A percentile compares a stretch with the other conserved stretches of the same genome.
These are phyloP conservation scores for Drosophila merina DNA, from an alignment of 2,888 invertebrate genomes.

Conservation along the genomic window DNA sequence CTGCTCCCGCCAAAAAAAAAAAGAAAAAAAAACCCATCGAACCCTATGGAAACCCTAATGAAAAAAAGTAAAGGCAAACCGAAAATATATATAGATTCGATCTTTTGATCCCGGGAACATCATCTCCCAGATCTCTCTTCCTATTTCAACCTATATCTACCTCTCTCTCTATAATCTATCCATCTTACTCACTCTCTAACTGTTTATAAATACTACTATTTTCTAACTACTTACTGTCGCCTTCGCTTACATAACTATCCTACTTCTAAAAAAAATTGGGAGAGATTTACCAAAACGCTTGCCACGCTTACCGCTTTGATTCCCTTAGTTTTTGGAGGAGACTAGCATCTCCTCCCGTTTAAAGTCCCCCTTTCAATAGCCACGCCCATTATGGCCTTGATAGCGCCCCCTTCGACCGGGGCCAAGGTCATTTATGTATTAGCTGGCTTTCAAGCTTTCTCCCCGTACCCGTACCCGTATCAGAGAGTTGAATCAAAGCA, in stretches of 20 bases:
- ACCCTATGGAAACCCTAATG: not conserved
- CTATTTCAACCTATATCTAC: conserved; percentile 18
- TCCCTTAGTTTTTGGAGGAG: conserved; percentile 6
- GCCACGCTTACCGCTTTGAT: conserved; percentile 36
- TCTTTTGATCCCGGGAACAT: conserved; percentile 27
- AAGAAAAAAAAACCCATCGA: conserved; percentile 29
- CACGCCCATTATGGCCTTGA: conserved; percentile 11
- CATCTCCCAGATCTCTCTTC: conserved; percentile 12
- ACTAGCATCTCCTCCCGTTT: not conserved
- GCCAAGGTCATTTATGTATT: conserved; percentile 4
- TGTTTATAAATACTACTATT: conserved; percentile 6
- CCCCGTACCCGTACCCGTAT: not conserved
- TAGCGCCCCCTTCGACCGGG: conserved; percentile 19
- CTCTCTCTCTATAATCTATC: conserved; percentile 9
- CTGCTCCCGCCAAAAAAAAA: conserved; percentile 36
- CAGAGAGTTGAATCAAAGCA: conserved; percentile 11
- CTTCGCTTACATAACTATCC: conserved; percentile 11
- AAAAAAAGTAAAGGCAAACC: conserved; percentile 25
- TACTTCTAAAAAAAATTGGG: conserved; percentile 2
- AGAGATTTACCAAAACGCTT: conserved; percentile 25
- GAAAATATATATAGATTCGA: conserved; percentile 18
- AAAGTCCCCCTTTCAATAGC: not conserved
- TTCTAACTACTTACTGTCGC: conserved; percentile 14
- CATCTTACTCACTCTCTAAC: not conserved
- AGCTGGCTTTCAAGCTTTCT: conserved; percentile 15